Evolutionary conservation across 2,113 vertebrate species (phyloP).

Genomic region (Emydocephalus ijimae): DNA sequence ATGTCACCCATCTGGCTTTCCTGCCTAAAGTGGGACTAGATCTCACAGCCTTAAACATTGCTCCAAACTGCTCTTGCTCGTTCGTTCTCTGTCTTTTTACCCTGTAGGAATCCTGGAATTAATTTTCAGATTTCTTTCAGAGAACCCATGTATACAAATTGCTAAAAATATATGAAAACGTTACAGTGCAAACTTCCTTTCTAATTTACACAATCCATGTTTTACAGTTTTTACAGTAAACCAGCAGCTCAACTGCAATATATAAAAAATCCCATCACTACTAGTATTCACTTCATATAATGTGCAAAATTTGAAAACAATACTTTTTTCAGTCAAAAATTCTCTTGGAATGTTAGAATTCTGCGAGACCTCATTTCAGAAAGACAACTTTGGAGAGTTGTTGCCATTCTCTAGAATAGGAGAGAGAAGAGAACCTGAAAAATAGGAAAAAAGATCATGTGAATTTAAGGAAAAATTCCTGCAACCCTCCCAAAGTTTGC

Average conservation of each 20-base stretch:
- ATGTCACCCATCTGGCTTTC: neutral
- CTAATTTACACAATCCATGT: neutral
- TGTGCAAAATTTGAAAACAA: neutral
- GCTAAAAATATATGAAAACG: neutral
- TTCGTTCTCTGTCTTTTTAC: too few relatives aligned
- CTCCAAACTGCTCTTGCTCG: too few relatives aligned
- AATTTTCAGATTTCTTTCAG: neutral
- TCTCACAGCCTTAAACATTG: neutral
- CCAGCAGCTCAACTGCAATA: neutral
- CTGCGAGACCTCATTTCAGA: neutral
- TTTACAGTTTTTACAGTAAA: neutral
- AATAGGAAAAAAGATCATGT: neutral
- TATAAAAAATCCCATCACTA: neutral
- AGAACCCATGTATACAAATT: neutral
- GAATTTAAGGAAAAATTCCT: neutral
- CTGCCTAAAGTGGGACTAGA: neutral
- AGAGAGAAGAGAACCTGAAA: neutral
- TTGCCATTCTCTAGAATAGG: neutral
- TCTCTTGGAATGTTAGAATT: neutral
- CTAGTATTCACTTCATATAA: neutral
- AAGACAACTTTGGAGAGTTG: neutral
- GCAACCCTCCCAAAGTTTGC: neutral
- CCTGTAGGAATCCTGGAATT: too few relatives aligned
- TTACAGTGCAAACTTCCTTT: neutral
- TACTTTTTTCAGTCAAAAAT: neutral